Conservation (phyloP, 1,140 invertebrate species). For the Lepidurus arcticus region DNA sequence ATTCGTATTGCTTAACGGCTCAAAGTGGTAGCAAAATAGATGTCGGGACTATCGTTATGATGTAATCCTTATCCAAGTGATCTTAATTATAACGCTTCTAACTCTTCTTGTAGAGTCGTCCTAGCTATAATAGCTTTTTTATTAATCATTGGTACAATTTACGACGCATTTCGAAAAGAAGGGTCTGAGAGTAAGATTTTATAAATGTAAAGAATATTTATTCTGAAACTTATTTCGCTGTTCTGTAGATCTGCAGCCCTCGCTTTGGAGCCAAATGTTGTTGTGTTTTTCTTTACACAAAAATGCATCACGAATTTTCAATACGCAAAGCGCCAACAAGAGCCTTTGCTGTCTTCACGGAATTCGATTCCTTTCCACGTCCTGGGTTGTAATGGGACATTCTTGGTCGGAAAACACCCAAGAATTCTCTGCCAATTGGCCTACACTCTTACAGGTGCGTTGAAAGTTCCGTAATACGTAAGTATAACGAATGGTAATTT, state of each 20-base stretch:
- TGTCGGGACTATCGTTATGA: neutral
- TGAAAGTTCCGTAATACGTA: constrained; percentile 34
- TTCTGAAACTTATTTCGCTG: neutral
- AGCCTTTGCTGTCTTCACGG: constrained; percentile 77
- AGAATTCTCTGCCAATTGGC: constrained; percentile 19
- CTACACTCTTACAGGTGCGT: constrained; percentile 36
- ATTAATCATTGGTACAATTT: neutral
- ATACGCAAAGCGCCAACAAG: constrained; percentile 45
- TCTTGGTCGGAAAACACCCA: constrained; percentile 52
- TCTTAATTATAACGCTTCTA: neutral
- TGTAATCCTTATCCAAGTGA: neutral
- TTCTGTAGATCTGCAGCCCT: neutral
- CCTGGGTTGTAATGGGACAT: constrained; percentile 87
- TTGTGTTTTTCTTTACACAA: neutral
- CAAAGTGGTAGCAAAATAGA: neutral
- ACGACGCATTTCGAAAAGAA: neutral
- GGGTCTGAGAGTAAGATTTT: too few species aligned
- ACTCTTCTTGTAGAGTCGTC: neutral
- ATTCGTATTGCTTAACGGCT: neutral
- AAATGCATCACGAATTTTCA: neutral
- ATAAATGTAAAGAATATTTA: too few species aligned
- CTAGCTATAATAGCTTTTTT: neutral
- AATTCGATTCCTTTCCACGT: constrained; percentile 75
- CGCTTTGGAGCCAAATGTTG: neutral
- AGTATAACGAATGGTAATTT: neutral